These are phyloP conservation scores for Saxidomus purpurata DNA, from an alignment of 1,140 invertebrate species.

Conservation along the genomic window DNA sequence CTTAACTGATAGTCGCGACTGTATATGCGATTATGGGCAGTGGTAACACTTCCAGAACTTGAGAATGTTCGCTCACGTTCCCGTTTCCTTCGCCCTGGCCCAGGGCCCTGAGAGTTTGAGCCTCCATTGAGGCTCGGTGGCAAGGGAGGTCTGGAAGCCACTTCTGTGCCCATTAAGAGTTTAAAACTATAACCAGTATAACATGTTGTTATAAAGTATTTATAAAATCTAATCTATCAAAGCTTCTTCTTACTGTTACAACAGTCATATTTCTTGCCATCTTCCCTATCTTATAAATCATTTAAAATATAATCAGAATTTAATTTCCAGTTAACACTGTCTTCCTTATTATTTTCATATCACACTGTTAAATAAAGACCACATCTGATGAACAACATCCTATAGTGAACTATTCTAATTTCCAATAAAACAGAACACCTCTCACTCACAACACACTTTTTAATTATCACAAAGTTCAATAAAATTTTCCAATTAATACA, in stretches of 20 bases:
- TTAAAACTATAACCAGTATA: neutral
- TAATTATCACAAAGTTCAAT: neutral
- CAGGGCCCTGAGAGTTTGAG: slow-evolving; percentile 36
- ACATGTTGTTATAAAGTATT: too few relatives aligned
- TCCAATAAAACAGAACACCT: neutral
- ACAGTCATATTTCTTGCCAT: too few relatives aligned
- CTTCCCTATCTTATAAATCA: too few relatives aligned
- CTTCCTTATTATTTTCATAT: too few relatives aligned
- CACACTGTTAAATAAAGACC: too few relatives aligned
- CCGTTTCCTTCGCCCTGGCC: slow-evolving; percentile 3
- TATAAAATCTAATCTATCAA: too few relatives aligned
- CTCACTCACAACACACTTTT: neutral
- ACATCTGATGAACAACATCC: neutral
- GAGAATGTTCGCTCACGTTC: slow-evolving; percentile 35
- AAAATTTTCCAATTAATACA: neutral
- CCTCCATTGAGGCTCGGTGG: slow-evolving; percentile 51
- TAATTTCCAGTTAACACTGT: too few relatives aligned
- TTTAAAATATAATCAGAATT: too few relatives aligned
- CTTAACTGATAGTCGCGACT: slow-evolving; percentile 53
- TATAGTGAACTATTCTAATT: neutral
- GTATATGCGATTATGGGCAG: slow-evolving; percentile 19
- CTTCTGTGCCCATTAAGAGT: slow-evolving; percentile 65
- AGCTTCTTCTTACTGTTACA: too few relatives aligned
- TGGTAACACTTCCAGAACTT: slow-evolving; percentile 29
- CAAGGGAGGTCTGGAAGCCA: slow-evolving; percentile 57